phyloP scores from a whole-genome alignment of 2,888 invertebrate genomes.

The Plagiodera versicolora region DNA sequence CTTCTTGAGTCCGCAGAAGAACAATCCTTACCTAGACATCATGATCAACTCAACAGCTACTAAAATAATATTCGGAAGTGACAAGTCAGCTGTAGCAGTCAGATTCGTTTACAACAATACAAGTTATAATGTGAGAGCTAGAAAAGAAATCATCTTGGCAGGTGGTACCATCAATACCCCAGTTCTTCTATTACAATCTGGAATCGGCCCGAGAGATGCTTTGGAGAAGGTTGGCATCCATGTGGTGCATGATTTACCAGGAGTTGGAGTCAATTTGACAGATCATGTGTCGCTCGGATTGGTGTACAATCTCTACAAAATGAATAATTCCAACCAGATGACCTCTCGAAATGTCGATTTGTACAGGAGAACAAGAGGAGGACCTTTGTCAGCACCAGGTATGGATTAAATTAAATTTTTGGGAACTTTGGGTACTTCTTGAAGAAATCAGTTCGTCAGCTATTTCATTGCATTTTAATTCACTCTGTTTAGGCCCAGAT shows the following conservation, averaged over 20 bases:
- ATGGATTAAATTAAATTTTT: too few species aligned
- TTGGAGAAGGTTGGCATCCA: conserved; percentile 61
- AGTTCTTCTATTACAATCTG: conserved; percentile 66
- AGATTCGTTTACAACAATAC: conserved; percentile 60
- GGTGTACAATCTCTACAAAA: conserved; percentile 33
- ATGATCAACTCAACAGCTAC: conserved; percentile 64
- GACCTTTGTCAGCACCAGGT: background rate
- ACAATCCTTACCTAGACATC: conserved; percentile 62
- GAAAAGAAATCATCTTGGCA: conserved; percentile 62
- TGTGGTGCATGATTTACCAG: conserved; percentile 63
- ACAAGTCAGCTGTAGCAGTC: conserved; percentile 61
- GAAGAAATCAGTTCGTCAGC: too few species aligned
- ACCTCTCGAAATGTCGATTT: background rate
- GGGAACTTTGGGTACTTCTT: too few species aligned
- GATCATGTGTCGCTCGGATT: conserved; percentile 66
- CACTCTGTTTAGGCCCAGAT: too few species aligned
- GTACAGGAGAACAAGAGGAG: background rate
- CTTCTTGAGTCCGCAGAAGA: conserved; percentile 61
- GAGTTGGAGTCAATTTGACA: conserved; percentile 68
- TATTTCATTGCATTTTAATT: too few species aligned
- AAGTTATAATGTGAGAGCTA: conserved; percentile 55
- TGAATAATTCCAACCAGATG: background rate
- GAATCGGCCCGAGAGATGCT: conserved; percentile 64
- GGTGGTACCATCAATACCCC: conserved; percentile 65
- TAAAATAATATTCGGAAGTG: conserved; percentile 55